These are phyloP conservation scores for Danaus melanippus DNA, from an alignment of 1,140 invertebrate genomes.

Conservation along the genomic window DNA sequence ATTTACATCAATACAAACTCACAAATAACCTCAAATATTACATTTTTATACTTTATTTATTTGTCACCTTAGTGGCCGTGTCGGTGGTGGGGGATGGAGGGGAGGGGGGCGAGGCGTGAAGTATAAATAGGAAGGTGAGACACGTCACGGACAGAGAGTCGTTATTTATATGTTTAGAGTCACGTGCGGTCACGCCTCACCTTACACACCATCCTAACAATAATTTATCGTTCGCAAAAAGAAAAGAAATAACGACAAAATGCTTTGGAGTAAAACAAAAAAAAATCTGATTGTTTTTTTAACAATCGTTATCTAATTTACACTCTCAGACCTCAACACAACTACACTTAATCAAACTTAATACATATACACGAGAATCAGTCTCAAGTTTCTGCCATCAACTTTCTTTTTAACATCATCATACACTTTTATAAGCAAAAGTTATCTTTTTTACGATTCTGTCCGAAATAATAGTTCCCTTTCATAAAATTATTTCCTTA, in stretches of 20 bases:
- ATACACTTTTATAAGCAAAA: not conserved
- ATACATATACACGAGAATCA: too few species aligned
- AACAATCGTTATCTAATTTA: too few species aligned
- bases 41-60: not conserved
- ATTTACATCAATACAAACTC: slow-evolving; percentile 1
- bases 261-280: too few species aligned
- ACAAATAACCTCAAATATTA: not conserved
- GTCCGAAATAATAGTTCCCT: too few species aligned
- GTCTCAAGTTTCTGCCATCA: too few species aligned
- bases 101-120: slow-evolving; percentile 4
- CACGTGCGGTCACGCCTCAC: slow-evolving; percentile 14
- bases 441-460: not conserved
- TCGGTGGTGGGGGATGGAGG: not conserved
- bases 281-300: too few species aligned
- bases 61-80: not conserved
- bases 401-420: too few species aligned
- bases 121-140: slow-evolving; percentile 14
- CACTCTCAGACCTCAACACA: too few species aligned
- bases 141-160: slow-evolving; percentile 14
- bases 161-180: slow-evolving; percentile 11
- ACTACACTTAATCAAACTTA: too few species aligned
- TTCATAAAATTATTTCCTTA: too few species aligned
- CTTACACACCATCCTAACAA: not conserved
- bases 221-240: too few species aligned
- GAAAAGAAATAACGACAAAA: too few species aligned